Evolutionary conservation across 2,888 invertebrate genomes (phyloP).

Genomic region (Lobophora halterata): DNA sequence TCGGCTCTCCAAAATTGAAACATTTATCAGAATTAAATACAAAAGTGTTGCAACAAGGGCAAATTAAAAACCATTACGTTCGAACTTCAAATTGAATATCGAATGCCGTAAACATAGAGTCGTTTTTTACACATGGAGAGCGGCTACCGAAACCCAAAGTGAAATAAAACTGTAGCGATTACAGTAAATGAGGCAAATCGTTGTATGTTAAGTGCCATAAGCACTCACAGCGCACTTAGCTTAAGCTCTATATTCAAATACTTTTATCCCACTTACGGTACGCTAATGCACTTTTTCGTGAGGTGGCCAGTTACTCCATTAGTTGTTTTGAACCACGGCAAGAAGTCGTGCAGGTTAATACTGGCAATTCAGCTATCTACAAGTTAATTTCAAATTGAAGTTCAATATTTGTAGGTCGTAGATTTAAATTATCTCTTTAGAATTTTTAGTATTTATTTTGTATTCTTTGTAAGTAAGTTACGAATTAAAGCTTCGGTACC

Average conservation of each 20-base stretch:
- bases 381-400: slow-evolving; percentile 28
- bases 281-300: slow-evolving; percentile 77
- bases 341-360: slow-evolving; percentile 48
- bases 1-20: slow-evolving; percentile 29
- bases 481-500: too few relatives aligned
- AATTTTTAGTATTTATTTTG: too few relatives aligned
- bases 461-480: too few relatives aligned
- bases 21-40: slow-evolving; percentile 27
- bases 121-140: slow-evolving; percentile 42
- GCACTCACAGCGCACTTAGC: slow-evolving; percentile 69
- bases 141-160: slow-evolving; percentile 43
- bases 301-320: slow-evolving; percentile 68
- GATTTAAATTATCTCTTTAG: too few relatives aligned
- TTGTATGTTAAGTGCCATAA: slow-evolving; percentile 66
- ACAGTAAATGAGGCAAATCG: slow-evolving; percentile 67
- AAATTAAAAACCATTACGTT: slow-evolving; percentile 46
- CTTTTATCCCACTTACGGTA: slow-evolving; percentile 71
- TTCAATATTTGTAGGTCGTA: too few relatives aligned
- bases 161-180: slow-evolving; percentile 61
- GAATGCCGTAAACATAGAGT: slow-evolving; percentile 42
- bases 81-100: slow-evolving; percentile 46
- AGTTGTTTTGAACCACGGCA: slow-evolving; percentile 63
- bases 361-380: slow-evolving; percentile 46
- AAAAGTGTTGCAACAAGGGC: slow-evolving; percentile 28
- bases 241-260: slow-evolving; percentile 76